Conservation (phyloP, 2,113 vertebrate genomes). For the human region DNA sequence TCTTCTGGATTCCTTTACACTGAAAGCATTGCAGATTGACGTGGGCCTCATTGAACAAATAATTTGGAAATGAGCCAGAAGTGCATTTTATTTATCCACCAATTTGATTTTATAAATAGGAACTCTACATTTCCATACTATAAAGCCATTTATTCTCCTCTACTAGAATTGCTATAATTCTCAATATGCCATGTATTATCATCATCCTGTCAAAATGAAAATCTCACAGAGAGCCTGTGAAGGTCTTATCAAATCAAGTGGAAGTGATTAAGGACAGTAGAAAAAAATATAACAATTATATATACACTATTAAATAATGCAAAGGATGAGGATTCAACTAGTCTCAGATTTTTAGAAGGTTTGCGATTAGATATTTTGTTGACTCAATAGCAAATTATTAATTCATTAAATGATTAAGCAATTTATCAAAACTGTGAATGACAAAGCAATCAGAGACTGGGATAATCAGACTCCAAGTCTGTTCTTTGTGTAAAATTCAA, state of each 20-base stretch:
- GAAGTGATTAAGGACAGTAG: conserved; percentile 69
- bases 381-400: conserved; percentile 69
- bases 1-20: conserved; percentile 42
- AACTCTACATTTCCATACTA: conserved; percentile 51
- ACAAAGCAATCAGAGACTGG: conserved; percentile 67
- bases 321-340: conserved; percentile 41
- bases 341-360: conserved; percentile 61
- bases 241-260: conserved; percentile 70
- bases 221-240: conserved; percentile 49
- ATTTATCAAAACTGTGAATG: conserved; percentile 70
- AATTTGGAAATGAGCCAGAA: conserved; percentile 65
- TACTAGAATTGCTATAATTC: conserved; percentile 46
- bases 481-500: conserved; percentile 71
- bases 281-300: conserved; percentile 63
- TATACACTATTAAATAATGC: conserved; percentile 64
- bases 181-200: conserved; percentile 52
- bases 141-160: conserved; percentile 65
- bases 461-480: conserved; percentile 62
- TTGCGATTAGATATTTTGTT: conserved; percentile 66
- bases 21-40: conserved; percentile 36
- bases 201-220: conserved; percentile 72
- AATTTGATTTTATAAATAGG: conserved; percentile 70
- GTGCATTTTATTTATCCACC: conserved; percentile 56
- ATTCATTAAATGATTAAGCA: conserved; percentile 74
- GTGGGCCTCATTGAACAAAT: conserved; percentile 39